Percentiles rank a stretch among this genome's conserved stretches.
Evolutionary conservation across 1,140 invertebrate genomes (phyloP).

Genomic region (Andrena cerasifolii): DNA sequence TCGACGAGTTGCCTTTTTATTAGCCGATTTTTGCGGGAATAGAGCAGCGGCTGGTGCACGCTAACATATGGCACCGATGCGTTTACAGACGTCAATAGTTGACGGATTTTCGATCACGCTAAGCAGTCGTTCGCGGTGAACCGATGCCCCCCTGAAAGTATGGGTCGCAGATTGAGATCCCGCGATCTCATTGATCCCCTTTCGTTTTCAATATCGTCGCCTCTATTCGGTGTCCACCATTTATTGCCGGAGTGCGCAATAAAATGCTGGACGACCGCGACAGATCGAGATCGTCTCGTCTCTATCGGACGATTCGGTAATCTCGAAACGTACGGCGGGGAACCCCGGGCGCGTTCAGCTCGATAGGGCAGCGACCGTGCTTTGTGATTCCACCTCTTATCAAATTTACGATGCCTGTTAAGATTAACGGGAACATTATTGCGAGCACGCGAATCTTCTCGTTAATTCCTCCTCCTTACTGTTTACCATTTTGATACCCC

Average conservation of each 20-base stretch:
- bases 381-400: neutral
- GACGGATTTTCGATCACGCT: constrained; percentile 55
- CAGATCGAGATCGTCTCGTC: neutral
- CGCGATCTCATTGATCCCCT: neutral
- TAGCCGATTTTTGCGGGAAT: constrained; percentile 70
- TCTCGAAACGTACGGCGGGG: neutral
- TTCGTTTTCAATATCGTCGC: neutral
- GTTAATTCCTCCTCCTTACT: neutral
- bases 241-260: no score
- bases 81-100: constrained; percentile 36
- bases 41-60: constrained; percentile 62
- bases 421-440: neutral
- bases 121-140: constrained; percentile 32
- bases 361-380: neutral
- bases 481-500: neutral
- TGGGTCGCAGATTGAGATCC: neutral
- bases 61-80: constrained; percentile 71
- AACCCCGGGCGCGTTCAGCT: neutral
- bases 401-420: neutral
- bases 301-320: neutral
- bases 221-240: no score
- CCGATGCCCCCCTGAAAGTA: constrained; percentile 33
- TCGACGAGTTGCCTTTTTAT: constrained; percentile 77
- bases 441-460: neutral
- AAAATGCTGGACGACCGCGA: no score